phyloP scores from a whole-genome alignment of 2,888 invertebrate genomes.

The Villa cingulata region DNA sequence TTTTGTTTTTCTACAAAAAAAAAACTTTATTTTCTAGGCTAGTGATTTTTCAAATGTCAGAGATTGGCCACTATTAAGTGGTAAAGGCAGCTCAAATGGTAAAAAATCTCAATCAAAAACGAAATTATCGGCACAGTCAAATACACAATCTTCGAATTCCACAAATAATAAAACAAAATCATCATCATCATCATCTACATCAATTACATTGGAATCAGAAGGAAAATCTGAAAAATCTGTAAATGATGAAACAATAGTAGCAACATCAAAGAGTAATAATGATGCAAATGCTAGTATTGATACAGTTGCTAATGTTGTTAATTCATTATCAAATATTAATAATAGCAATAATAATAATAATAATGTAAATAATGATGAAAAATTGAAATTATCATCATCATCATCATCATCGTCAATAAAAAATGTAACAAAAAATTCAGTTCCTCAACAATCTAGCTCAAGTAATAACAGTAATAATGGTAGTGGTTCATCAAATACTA shows the following conservation, averaged over 20 bases:
- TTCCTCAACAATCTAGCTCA: conserved; percentile 3
- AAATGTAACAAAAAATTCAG: conserved; percentile 1
- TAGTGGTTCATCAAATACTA: conserved; percentile 8
- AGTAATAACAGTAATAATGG: conserved; percentile 27
- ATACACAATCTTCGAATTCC: not conserved
- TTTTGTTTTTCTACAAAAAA: too few relatives aligned
- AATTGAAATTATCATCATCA: too few relatives aligned
- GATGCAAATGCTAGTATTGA: too few relatives aligned
- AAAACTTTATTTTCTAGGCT: too few relatives aligned
- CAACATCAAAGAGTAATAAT: too few relatives aligned
- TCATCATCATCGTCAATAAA: not conserved
- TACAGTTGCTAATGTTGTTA: not conserved
- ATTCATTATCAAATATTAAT: not conserved
- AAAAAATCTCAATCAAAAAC: conserved; percentile 19
- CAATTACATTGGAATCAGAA: too few relatives aligned
- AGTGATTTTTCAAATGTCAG: conserved; percentile 78
- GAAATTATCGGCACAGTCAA: not conserved
- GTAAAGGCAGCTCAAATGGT: conserved; percentile 45
- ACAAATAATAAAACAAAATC: not conserved
- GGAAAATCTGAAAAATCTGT: too few relatives aligned
- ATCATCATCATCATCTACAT: not conserved
- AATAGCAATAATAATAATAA: too few relatives aligned
- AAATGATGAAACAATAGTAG: too few relatives aligned
- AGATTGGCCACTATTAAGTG: conserved; percentile 78
- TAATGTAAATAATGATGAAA: not conserved